Evolutionary conservation across 1,140 invertebrate species (phyloP), one percentile per base, ranked within the genome.

Genomic region (Microplitis demolitor): DNA sequence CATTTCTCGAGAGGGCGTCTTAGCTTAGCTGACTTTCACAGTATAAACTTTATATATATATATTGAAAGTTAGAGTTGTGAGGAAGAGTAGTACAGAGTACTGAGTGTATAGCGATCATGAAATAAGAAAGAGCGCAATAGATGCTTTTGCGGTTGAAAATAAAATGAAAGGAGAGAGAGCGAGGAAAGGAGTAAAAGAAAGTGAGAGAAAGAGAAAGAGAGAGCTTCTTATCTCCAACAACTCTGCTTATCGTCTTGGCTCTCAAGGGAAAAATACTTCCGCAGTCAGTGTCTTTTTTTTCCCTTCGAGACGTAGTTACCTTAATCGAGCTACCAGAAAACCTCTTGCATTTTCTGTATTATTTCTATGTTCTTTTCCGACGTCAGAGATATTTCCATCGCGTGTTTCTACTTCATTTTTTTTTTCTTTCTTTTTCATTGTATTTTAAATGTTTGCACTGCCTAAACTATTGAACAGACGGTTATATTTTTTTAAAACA

Each of bases 191-290:
- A 68, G 13, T 24, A 24, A 66, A 33, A 13, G 39, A 24, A 14
- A 37, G n/a, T 34, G 5, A 53, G 4, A 14, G 24, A 67, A 6
- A 54, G 24, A 24, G 51, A 67, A 35, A 58, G 70, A 60, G 70
- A 60, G 51, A 58, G 63, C 62, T 50, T 62, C 71, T 67, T 72
- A 72, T 72, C 71, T 72, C 62, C 53, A 51, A 54, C 71, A 66
- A 72, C 71, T 67, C 63, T 72, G 64, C 63, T 72, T 72, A 72
- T 72, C 71, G 53, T 72, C 71, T 56, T 50, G 37, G 37, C 45
- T 24, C 71, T 62, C 71, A 34, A 50, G 71, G 64, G 71, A 72
- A 58, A 67, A 72, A 72, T 72, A 60, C 70, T 51, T 70, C 68
- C 68, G 56, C 58, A 70, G 56, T 70, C 60, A 31, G 37, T 50